Conservation (phyloP, 1,140 invertebrate species). For the Pinna nobilis region DNA sequence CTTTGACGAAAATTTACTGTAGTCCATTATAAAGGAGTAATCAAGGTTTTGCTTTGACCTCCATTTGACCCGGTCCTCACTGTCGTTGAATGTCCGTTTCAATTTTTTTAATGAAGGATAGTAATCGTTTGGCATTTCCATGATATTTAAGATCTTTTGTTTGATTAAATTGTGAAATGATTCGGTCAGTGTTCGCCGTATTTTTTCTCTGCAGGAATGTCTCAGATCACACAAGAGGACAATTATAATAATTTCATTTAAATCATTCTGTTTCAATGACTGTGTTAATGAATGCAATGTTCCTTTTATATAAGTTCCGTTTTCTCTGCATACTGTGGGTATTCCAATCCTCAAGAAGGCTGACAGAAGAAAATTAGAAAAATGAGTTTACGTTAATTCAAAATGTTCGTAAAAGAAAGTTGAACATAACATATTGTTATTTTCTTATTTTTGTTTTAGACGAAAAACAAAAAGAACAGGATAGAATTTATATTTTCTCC, state of each 20-base stretch:
- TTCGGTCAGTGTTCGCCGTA: conserved; percentile 80
- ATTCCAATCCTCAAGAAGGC: conserved; percentile 37
- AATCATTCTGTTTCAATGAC: conserved; percentile 42
- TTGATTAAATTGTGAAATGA: conserved; percentile 83
- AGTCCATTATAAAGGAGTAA: conserved; percentile 95
- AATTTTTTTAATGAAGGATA: conserved; percentile 85
- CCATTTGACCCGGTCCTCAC: conserved; percentile 89
- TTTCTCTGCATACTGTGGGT: conserved; percentile 26
- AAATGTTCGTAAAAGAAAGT: no score
- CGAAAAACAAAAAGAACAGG: no score
- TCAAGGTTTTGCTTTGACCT: conserved; percentile 95
- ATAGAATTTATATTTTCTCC: no score
- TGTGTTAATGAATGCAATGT: conserved; percentile 55
- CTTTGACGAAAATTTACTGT: conserved; percentile 81
- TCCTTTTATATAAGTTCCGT: conserved; percentile 49
- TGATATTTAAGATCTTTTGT: conserved; percentile 88
- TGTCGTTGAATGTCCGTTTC: conserved; percentile 87
- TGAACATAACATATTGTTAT: no score
- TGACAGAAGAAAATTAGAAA: conserved; percentile 7
- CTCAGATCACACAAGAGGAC: conserved; percentile 59
- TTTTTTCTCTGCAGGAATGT: conserved; percentile 14
- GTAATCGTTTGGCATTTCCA: conserved; percentile 86
- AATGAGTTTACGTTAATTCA: no score
- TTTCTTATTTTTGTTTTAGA: no score
- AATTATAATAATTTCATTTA: conserved; percentile 51